Conservation (phyloP, 2,113 vertebrate genomes). For the Melanostigma gelatinosum region DNA sequence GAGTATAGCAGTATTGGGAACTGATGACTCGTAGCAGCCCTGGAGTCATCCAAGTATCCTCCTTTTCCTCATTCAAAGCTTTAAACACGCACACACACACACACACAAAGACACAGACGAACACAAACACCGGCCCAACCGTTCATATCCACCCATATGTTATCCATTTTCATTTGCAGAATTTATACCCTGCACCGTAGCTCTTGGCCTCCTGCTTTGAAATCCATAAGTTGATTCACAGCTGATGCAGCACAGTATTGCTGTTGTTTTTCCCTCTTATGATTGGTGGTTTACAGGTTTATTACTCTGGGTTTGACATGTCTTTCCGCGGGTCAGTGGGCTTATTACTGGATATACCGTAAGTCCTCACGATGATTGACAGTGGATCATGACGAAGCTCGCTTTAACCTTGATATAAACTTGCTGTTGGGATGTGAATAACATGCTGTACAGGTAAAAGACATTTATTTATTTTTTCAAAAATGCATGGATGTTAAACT, state of each 20-base stretch:
- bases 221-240: slow-evolving; percentile 67
- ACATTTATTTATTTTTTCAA: background rate
- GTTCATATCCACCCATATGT: slow-evolving; percentile 46
- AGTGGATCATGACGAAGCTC: slow-evolving; percentile 32
- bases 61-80: slow-evolving; percentile 56
- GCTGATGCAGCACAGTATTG: slow-evolving; percentile 48
- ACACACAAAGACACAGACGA: slow-evolving; percentile 2
- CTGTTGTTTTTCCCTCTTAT: slow-evolving; percentile 38
- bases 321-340: slow-evolving; percentile 58
- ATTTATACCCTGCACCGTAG: slow-evolving; percentile 59
- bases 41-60: slow-evolving; percentile 47
- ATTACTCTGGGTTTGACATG: slow-evolving; percentile 62
- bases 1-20: slow-evolving; percentile 39
- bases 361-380: slow-evolving; percentile 63
- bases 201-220: slow-evolving; percentile 48
- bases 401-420: background rate
- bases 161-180: slow-evolving; percentile 62
- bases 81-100: slow-evolving; percentile 1
- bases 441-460: background rate
- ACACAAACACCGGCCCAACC: slow-evolving; percentile 8
- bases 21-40: slow-evolving; percentile 62
- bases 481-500: background rate
- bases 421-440: slow-evolving; percentile 21
- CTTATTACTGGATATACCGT: slow-evolving; percentile 56
- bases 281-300: slow-evolving; percentile 66